Evolutionary conservation across 2,888 invertebrate species (phyloP).

Genomic region (Druceiella hillmani): DNA sequence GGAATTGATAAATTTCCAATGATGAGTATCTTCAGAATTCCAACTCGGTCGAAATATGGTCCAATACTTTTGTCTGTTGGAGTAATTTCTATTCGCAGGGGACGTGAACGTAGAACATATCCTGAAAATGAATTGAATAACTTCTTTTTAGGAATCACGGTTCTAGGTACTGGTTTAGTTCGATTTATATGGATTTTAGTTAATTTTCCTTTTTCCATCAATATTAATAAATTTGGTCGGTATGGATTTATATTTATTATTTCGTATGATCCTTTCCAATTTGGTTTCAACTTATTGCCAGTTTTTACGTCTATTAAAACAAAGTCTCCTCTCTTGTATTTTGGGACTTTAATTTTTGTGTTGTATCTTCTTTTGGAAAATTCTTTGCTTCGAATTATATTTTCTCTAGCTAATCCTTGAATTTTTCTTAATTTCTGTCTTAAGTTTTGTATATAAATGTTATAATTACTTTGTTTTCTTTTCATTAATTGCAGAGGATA

Average conservation of each 20-base stretch:
- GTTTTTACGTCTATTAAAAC: constrained; percentile 15
- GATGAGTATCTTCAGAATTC: constrained; percentile 8
- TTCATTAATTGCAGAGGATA: constrained; percentile 20
- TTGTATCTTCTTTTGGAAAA: constrained; percentile 19
- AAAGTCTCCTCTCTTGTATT: constrained; percentile 17
- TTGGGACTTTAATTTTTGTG: constrained; percentile 8
- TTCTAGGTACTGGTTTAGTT: constrained; percentile 12
- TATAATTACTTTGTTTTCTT: constrained; percentile 19
- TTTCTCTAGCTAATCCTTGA: constrained; percentile 19
- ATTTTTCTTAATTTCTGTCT: constrained; percentile 21
- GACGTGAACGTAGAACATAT: not conserved
- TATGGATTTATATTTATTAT: constrained; percentile 14
- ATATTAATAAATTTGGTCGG: constrained; percentile 14
- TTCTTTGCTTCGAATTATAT: constrained; percentile 20
- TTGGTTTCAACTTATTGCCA: constrained; percentile 12
- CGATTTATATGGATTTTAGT: constrained; percentile 15
- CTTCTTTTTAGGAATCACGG: too few species aligned
- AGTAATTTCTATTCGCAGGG: not conserved
- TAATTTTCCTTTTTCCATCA: constrained; percentile 13
- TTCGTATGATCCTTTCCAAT: constrained; percentile 17
- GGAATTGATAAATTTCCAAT: constrained; percentile 12
- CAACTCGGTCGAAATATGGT: constrained; percentile 13
- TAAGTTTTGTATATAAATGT: constrained; percentile 21
- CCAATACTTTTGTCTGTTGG: constrained; percentile 10
- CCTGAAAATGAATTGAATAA: not conserved